Conservation (phyloP, 37 sponge, comb jelly and placozoan genomes). For the Aplysina aerophoba region DNA sequence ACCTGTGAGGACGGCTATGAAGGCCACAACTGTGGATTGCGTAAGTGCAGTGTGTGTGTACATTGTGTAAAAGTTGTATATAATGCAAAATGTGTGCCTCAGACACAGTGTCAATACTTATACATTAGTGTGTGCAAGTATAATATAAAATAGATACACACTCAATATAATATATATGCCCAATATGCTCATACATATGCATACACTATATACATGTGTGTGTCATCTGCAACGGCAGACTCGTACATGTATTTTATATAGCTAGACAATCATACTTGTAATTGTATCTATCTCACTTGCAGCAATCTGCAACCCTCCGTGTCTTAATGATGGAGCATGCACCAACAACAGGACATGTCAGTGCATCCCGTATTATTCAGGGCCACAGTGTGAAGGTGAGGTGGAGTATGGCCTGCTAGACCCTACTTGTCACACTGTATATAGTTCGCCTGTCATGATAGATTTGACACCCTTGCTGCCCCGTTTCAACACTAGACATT, state of each 20-base stretch:
- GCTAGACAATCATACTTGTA: too few species aligned
- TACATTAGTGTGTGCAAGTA: too few species aligned
- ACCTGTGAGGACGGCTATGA: neutral
- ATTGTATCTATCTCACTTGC: neutral
- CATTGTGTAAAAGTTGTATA: neutral
- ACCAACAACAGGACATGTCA: neutral
- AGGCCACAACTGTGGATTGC: slow-evolving; percentile 1
- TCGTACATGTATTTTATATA: too few species aligned
- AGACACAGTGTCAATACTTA: too few species aligned
- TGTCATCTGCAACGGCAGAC: too few species aligned
- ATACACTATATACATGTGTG: neutral
- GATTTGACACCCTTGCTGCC: too few species aligned
- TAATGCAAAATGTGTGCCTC: neutral
- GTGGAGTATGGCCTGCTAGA: too few species aligned
- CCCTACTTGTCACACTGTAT: too few species aligned
- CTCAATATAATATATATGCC: too few species aligned
- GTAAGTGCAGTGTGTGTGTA: neutral
- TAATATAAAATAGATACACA: too few species aligned
- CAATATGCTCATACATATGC: neutral
- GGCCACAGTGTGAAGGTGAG: slow-evolving; percentile 4
- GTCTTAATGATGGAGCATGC: slow-evolving; percentile 6
- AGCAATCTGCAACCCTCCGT: slow-evolving; percentile 14
- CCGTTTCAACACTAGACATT: too few species aligned
- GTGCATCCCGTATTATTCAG: neutral
- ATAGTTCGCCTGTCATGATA: too few species aligned